These are phyloP conservation scores for Xiphophorus maculatus DNA, from an alignment of 2,113 vertebrate genomes.

Conservation along the genomic window DNA sequence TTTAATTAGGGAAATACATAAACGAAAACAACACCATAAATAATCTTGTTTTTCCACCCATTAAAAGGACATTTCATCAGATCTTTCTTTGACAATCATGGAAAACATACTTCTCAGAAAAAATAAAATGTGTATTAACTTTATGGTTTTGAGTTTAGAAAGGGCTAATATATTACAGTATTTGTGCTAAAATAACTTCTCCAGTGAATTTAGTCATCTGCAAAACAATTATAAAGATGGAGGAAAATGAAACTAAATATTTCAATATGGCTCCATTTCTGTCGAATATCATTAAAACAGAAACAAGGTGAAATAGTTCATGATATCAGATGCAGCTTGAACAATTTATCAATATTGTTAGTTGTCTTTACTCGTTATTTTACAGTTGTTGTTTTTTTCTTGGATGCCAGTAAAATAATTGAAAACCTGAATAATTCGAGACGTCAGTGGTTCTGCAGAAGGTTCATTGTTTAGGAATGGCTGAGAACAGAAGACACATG, in stretches of 20 bases:
- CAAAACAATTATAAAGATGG: too few relatives aligned
- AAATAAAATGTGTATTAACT: conserved; percentile 10
- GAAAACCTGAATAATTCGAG: neutral
- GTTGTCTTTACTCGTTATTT: neutral
- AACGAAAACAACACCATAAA: conserved; percentile 79
- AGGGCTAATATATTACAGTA: neutral
- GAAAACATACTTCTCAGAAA: conserved; percentile 57
- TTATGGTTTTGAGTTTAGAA: neutral
- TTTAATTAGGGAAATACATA: conserved; percentile 80
- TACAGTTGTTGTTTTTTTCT: neutral
- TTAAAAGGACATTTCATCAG: conserved; percentile 74
- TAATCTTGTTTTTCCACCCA: conserved; percentile 72
- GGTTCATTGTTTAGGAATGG: neutral
- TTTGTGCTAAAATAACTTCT: neutral
- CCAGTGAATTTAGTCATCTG: neutral
- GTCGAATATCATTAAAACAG: neutral
- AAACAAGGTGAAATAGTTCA: neutral
- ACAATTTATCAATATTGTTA: neutral
- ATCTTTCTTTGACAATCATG: conserved; percentile 56
- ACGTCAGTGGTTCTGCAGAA: neutral
- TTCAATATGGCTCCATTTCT: neutral
- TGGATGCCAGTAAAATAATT: neutral
- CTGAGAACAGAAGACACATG: neutral
- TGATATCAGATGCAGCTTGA: neutral
- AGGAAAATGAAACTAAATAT: neutral